Base-by-base conservation (phyloP, 2,888 invertebrate genomes). In the Branchellion lobata region DNA sequence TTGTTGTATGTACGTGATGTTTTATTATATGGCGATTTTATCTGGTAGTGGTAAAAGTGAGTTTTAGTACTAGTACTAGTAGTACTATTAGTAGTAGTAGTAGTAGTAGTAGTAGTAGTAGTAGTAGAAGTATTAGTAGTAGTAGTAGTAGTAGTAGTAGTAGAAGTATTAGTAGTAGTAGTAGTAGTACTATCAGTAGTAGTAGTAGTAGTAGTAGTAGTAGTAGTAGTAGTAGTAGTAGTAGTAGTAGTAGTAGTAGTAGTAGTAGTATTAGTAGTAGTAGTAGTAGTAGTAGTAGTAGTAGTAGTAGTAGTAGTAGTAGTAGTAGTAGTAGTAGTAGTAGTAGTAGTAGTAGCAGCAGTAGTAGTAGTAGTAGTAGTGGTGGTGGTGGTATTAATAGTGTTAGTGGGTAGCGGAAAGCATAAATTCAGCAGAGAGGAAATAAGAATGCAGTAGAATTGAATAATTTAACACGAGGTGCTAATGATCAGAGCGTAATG, bases 301-400 rank as follows among this genome's bases (percentile, higher is more conserved):
- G 40, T n/a, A 73, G 40, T 36, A 73, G 73, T 36, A 73, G 73
- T n/a, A 73, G 73, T 36, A 73, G 40, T 36, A 73, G 40, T 36
- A 40, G 73, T 40, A 73, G 73, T 73, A 36, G 29, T 36, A 73
- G 73, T 73, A 40, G 40, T 65, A 1, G 29, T 73, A n/a, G 1
- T 73, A 36, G 73, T 33, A 36, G 73, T 73, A 73, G 47, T 24
- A 40, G 3, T 73, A 73, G 73, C n/a, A 40, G 73, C 27, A 40
- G 73, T 73, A 40, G 47, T 40, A 1, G 40, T 24, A 73, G 47
- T n/a, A 73, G 73, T 40, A 40, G 73, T 21, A 34, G 69, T n/a
- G n/a, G n/a, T n/a, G n/a, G n/a, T n/a, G n/a, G n/a, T n/a, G n/a
- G n/a, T n/a, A n/a, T n/a, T n/a, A n/a, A n/a, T n/a, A n/a, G n/a